These are phyloP conservation scores for Coleophora flavipennella DNA, from an alignment of 2,888 invertebrate genomes.

Conservation along the genomic window DNA sequence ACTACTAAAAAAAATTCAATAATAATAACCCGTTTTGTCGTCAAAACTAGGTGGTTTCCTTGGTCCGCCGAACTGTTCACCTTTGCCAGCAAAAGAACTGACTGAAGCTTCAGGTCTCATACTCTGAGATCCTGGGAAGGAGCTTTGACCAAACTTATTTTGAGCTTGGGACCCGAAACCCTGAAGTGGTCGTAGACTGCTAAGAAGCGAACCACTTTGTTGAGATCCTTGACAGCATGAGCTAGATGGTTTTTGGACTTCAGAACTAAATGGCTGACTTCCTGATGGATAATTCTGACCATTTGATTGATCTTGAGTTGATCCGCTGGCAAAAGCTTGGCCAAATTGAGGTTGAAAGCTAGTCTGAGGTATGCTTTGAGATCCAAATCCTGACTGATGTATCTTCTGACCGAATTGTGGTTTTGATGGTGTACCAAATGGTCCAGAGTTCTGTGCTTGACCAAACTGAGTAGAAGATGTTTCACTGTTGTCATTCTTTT, in stretches of 20 bases:
- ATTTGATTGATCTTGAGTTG: no score
- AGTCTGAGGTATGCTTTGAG: neutral
- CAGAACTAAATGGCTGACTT: constrained; percentile 7
- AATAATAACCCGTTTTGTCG: constrained; percentile 51
- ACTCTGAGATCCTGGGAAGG: constrained; percentile 20
- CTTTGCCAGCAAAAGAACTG: constrained; percentile 27
- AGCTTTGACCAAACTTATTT: constrained; percentile 10
- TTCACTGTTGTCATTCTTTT: neutral
- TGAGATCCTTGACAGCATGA: constrained; percentile 20
- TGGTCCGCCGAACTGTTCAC: constrained; percentile 45
- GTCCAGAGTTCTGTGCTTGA: constrained; percentile 6
- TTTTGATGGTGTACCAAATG: constrained; percentile 17
- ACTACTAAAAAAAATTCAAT: constrained; percentile 23
- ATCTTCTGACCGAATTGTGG: constrained; percentile 13
- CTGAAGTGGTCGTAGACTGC: neutral
- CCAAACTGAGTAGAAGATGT: constrained; percentile 7
- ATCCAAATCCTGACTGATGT: constrained; percentile 4
- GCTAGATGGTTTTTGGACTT: constrained; percentile 11
- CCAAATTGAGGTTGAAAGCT: neutral
- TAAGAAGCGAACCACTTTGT: neutral
- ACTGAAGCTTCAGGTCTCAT: constrained; percentile 14
- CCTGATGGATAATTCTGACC: no score
- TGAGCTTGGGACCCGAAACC: constrained; percentile 5
- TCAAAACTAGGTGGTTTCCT: constrained; percentile 50
- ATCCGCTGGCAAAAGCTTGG: neutral